Evolutionary conservation across 2,888 invertebrate genomes (phyloP).

Genomic region (Siphlonurus alternatus): DNA sequence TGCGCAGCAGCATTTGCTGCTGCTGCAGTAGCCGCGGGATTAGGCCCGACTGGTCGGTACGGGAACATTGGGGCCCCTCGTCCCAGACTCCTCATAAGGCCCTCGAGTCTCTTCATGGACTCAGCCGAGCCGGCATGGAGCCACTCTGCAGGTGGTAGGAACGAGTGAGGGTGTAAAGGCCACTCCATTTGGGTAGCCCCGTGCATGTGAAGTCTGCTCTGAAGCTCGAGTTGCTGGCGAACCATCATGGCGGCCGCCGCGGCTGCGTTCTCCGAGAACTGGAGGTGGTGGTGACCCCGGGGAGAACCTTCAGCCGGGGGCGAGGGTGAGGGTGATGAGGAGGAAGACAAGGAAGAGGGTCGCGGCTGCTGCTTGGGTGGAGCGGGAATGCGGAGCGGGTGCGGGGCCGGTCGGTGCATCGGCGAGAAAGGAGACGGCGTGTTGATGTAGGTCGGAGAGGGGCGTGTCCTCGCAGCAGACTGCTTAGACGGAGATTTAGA

Average conservation of each 20-base stretch:
- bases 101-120: background rate
- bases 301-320: background rate
- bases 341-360: background rate
- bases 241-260: background rate
- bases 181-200: too few relatives aligned
- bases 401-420: background rate
- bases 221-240: background rate
- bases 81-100: background rate
- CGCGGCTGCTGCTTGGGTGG: background rate
- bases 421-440: background rate
- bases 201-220: background rate
- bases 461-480: background rate
- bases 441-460: background rate
- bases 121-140: background rate
- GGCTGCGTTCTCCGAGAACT: background rate
- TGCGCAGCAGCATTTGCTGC: background rate
- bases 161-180: background rate
- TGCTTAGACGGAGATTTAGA: background rate
- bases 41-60: background rate
- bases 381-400: background rate
- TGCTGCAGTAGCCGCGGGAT: background rate
- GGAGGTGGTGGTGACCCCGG: background rate
- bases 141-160: background rate
- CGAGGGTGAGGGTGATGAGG: background rate
- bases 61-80: background rate